A percentile compares a stretch with the other conserved stretches of the same genome.
Conservation (phyloP, 2,888 invertebrate genomes). For the Lithophane socia region DNA sequence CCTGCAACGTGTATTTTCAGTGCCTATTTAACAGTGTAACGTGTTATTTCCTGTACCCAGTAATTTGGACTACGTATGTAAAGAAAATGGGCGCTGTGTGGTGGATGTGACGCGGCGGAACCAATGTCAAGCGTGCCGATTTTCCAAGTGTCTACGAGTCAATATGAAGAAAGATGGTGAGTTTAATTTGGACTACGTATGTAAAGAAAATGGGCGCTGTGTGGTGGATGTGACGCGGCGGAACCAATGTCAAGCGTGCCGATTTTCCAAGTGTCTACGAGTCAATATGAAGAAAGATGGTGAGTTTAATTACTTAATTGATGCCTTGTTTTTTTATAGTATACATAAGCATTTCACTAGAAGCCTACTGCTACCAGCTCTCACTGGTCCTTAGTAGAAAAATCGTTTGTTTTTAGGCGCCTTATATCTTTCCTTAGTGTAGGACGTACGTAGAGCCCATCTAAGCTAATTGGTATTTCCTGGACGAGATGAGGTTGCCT, state of each 20-base stretch:
- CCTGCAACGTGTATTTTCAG: background rate
- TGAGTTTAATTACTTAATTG: too few species aligned
- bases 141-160: slow-evolving; percentile 96
- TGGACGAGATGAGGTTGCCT: background rate
- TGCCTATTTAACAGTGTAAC: slow-evolving; percentile 24
- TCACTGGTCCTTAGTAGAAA: background rate
- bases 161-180: slow-evolving; percentile 98
- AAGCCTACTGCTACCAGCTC: background rate
- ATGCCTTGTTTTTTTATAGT: background rate
- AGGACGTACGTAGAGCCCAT: too few species aligned
- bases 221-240: slow-evolving; percentile 97
- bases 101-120: slow-evolving; percentile 98
- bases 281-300: slow-evolving; percentile 99
- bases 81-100: slow-evolving; percentile 96
- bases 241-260: slow-evolving; percentile 98
- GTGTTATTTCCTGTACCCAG: slow-evolving; percentile 82
- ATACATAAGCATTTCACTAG: background rate
- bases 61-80: slow-evolving; percentile 97
- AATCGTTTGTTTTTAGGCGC: too few species aligned
- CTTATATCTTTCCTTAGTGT: background rate
- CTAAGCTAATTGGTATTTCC: background rate
- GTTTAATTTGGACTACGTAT: slow-evolving; percentile 96
- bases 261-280: slow-evolving; percentile 96
- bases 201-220: slow-evolving; percentile 97
- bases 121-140: slow-evolving; percentile 98